These are phyloP conservation scores for Pristionchus japonicus DNA, from an alignment of 2,888 invertebrate species.

Conservation along the genomic window DNA sequence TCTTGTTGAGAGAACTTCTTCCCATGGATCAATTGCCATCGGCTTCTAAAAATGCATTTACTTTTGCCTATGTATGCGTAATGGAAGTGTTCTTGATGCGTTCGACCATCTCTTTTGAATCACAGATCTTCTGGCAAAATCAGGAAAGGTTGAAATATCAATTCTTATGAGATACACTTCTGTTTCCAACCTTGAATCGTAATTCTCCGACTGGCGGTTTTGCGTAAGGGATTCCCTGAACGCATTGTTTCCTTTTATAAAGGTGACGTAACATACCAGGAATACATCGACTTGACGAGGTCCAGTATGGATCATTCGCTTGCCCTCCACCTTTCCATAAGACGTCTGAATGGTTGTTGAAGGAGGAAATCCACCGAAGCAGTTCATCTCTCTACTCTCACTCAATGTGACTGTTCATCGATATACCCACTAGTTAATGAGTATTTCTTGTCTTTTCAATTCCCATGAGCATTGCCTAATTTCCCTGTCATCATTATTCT, in stretches of 20 bases:
- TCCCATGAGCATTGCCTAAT: background rate
- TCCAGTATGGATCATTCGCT: background rate
- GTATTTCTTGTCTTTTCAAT: background rate
- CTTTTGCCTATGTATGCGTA: background rate
- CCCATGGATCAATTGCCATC: constrained; percentile 52
- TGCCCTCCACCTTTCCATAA: constrained; percentile 18
- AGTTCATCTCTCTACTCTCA: background rate
- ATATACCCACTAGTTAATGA: background rate
- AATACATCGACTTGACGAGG: constrained; percentile 16
- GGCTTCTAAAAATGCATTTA: constrained; percentile 52
- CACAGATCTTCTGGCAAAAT: too few species aligned
- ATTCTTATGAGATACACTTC: background rate
- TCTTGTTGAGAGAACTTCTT: constrained; percentile 47
- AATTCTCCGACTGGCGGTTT: constrained; percentile 5
- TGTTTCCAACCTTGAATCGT: background rate
- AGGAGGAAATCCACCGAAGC: background rate
- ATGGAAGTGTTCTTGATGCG: too few species aligned
- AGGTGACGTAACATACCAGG: background rate
- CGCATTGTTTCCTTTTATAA: background rate
- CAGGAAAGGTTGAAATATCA: too few species aligned
- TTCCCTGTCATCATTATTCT: background rate
- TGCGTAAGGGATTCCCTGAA: constrained; percentile 37
- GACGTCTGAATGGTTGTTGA: background rate
- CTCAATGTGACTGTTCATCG: background rate
- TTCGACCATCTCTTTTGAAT: too few species aligned